phyloP scores from a whole-genome alignment of 1,140 invertebrate species.

The Drosophila lacteicornis region DNA sequence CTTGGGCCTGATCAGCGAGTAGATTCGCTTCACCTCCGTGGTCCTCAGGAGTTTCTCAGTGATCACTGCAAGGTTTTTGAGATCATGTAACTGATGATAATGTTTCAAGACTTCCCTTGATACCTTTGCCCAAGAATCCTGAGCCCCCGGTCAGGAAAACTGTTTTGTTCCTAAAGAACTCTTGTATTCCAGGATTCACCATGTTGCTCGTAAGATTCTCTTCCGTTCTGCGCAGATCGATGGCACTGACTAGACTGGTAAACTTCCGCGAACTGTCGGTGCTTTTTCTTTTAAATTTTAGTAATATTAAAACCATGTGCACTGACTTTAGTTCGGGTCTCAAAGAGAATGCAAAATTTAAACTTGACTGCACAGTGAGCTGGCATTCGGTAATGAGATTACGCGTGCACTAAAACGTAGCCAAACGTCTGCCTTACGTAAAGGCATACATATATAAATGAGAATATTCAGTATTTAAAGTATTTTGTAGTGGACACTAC shows the following conservation, averaged over 20 bases:
- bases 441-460: too few species aligned
- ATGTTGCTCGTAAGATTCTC: constrained; percentile 5
- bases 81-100: neutral
- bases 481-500: too few species aligned
- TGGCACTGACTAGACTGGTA: neutral
- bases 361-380: too few species aligned
- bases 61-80: constrained; percentile 84
- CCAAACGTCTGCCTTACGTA: too few species aligned
- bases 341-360: too few species aligned
- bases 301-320: too few species aligned
- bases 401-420: too few species aligned
- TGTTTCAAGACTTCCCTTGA: neutral
- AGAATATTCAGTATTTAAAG: too few species aligned
- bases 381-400: too few species aligned
- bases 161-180: constrained; percentile 51
- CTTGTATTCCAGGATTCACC: constrained; percentile 48
- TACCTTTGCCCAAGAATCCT: constrained; percentile 56
- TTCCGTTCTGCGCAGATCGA: too few species aligned
- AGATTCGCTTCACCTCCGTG: constrained; percentile 89
- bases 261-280: neutral
- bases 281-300: constrained; percentile 8
- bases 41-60: constrained; percentile 93
- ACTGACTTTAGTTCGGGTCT: too few species aligned
- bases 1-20: constrained; percentile 91
- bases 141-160: constrained; percentile 51